Evolutionary conservation across 2,888 invertebrate species (phyloP).

Genomic region (Girardia tigrina): DNA sequence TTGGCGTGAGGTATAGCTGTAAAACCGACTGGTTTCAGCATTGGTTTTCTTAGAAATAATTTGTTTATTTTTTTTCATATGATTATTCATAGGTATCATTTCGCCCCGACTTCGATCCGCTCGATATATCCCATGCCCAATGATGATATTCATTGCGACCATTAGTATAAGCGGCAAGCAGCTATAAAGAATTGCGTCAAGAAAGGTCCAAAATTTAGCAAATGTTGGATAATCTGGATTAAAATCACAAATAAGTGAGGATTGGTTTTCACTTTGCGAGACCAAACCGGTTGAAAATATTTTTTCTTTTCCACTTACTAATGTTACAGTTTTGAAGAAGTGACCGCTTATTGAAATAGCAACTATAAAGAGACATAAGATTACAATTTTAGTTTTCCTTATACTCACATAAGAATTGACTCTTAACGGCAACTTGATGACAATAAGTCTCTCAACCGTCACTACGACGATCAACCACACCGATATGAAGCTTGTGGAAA

Average conservation of each 20-base stretch:
- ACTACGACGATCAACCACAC: slow-evolving; percentile 47
- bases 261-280: background rate
- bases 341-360: slow-evolving; percentile 42
- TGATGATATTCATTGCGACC: background rate
- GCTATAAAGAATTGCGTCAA: background rate
- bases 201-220: background rate
- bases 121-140: background rate
- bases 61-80: no score
- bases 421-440: slow-evolving; percentile 44
- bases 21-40: background rate
- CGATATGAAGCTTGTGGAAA: slow-evolving; percentile 43
- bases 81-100: background rate
- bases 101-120: background rate
- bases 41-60: background rate
- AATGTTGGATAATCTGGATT: background rate
- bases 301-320: background rate
- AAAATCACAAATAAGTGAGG: slow-evolving; percentile 8
- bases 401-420: slow-evolving; percentile 41
- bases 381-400: slow-evolving; percentile 41
- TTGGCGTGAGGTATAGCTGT: background rate
- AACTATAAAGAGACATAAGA: slow-evolving; percentile 40
- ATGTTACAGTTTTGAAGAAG: slow-evolving; percentile 42
- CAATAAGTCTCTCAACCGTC: slow-evolving; percentile 45
- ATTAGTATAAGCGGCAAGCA: slow-evolving; percentile 5
- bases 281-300: background rate